Evolutionary conservation across 2,113 vertebrate species (phyloP), one percentile per base, ranked within the genome.

Genomic region (Corapipo altera): DNA sequence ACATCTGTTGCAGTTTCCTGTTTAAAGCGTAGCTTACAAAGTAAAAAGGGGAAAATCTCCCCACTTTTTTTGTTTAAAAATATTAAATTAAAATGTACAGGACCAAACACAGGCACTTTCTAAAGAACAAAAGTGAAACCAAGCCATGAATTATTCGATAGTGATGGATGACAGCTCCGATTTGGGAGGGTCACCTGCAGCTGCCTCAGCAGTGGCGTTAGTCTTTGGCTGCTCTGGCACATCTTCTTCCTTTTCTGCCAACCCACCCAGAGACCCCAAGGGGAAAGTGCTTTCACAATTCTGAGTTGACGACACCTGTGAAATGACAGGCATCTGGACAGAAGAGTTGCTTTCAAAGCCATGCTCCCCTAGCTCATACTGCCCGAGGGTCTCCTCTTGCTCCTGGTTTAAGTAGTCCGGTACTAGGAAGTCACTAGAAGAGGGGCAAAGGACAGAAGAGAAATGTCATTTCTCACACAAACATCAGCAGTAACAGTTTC

Each of bases 401-500:
- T 99, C 99, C 97, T 99, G 99, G 98, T 98, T 99, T 98, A 99
- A 98, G 98, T 99, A 99, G 99, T 99, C 99, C 98, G 99, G 99
- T 97, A 99, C 98, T 99, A 99, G 98, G 99, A 99, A 99, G 99
- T 99, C 99, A 99, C 99, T 99, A 97, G 64, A 97, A 93, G 93
- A 98, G 94, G 93, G 92, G 91, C 71, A 98, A 98, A 98, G 97
- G 91, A 96, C 93, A 98, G 80, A 97, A 98, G 65, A 97, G 41
- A 95, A 92, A 90, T 71, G 94, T 98, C 98, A 98, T 94, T 95
- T 85, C 95, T 95, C 95, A 95, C 94, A 73, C 71, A 71, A 74
- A 80, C 49, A 95, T 23, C 3, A 86, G 39, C 19, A 11, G 16
- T 13, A 65, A 43, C 85, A 64, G 52, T 65, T 92, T 37, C 30